Evolutionary conservation across 1,140 invertebrate species (phyloP), one percentile per base, ranked within the genome.

Genomic region (Drosophila serrata): DNA sequence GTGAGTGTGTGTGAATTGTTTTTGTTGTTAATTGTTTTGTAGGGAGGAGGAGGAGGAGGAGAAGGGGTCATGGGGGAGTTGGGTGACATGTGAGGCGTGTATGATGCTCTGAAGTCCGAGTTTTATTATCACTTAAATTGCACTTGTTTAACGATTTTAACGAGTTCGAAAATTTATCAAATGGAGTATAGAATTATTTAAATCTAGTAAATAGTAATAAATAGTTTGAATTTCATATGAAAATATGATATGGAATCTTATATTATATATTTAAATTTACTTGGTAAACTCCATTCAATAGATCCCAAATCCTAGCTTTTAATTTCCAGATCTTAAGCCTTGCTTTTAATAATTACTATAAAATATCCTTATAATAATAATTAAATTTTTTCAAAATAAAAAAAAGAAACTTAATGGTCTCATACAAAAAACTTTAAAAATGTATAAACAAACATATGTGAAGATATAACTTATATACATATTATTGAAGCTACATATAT

Each of bases 401-500:
- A 24, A 24, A 15, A 4, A 48, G n/a, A n/a, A 22, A 49, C 9
- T 17, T 31, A n/a, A 37, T 37, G 11, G 24, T 37, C 13, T 35
- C 4, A 22, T 33, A 35, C 24, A 22, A 6, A 6, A n/a, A 15
- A 35, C 19, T 22, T 53, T 8, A 37, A 55, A 53, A 53, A 13
- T 22, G 22, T 33, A 27, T 5, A 49, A 6, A 15, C 31, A 9
- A 13, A 35, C 31, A 53, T n/a, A 35, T 35, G 19, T 53, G 49
- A 11, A 22, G 17, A 22, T 37, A 55, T 55, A 37, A 37, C 51
- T 24, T 55, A 84, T 80, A 84, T 82, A 80, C 69, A 79, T 46
- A 19, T 48, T 49, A 24, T 70, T 59, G 79, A 67, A 67, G 84
- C 75, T 79, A 75, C 70, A 63, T 81, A 75, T 75, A 63, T 81